Evolutionary conservation across 1,140 invertebrate genomes (phyloP), one percentile per base, ranked within the genome.

Genomic region (Tribolium castaneum): DNA sequence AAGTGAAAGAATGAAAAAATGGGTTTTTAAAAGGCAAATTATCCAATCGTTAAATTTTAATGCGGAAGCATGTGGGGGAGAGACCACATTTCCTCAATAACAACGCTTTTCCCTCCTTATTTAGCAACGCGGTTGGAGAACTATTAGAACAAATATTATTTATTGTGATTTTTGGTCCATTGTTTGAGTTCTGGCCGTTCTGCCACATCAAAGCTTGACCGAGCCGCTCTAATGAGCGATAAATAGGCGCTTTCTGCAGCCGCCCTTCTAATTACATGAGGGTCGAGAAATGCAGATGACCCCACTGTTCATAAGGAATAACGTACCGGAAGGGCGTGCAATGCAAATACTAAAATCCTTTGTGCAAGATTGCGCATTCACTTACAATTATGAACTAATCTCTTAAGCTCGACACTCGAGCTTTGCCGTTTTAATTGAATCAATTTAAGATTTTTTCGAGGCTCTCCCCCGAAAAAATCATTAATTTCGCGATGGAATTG

Each of bases 271-370:
- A 59, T 59, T 59, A 59, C 10, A 59, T 59, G 22, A 59, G 54
- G 16, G 54, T 59, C 19, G 54, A 19, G 22, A 22, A 59, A 25
- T 59, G 14, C 19, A 25, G 54, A 25, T 59, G 54, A 59, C 54
- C 54, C 54, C 10, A 59, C 13, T 59, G 19, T n/a, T 59, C 54
- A 30, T 22, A 25, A 22, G 54, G 54, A 19, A 14, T 59, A 22
- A 25, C 19, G 22, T 59, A 30, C 54, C 13, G 54, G 14, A 59
- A 59, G 54, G 54, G 54, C 22, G 54, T 25, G 54, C 54, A 59
- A 25, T 59, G 54, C 54, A 59, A 59, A 59, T 59, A 59, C 54
- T 59, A 59, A 59, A 59, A 59, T 59, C 54, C 54, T 22, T 59
- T 30, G 54, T 59, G 54, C 54, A 59, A 59, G 54, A 59, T 59